phyloP scores from a whole-genome alignment of 2,113 vertebrate genomes.

The Antigone vipio region DNA sequence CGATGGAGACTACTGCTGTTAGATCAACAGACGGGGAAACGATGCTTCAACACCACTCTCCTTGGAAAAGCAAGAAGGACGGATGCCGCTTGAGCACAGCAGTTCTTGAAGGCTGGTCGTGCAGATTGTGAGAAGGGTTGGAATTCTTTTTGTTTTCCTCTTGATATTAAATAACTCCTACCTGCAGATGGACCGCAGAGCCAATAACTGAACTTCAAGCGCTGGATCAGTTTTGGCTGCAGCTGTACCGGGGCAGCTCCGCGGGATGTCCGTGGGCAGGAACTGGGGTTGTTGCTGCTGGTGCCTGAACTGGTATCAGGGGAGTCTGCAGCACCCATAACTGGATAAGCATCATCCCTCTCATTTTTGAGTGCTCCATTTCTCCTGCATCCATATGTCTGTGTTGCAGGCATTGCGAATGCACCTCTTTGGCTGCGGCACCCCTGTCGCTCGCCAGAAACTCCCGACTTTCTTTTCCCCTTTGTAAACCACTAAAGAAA shows the following conservation, averaged over 20 bases:
- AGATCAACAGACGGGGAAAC: neutral
- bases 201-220: neutral
- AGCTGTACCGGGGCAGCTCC: neutral
- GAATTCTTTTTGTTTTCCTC: neutral
- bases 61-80: neutral
- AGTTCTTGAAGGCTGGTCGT: neutral
- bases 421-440: neutral
- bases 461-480: neutral
- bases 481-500: constrained; percentile 55
- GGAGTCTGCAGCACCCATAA: neutral
- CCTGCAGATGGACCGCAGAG: neutral
- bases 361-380: neutral
- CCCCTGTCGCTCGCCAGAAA: neutral
- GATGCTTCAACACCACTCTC: neutral
- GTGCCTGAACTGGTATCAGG: fast-evolving
- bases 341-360: neutral
- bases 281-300: neutral
- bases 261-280: fast-evolving
- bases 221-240: neutral
- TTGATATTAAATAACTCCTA: neutral
- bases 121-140: neutral
- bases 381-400: neutral
- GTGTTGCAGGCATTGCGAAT: neutral
- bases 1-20: neutral
- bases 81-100: neutral